These are phyloP conservation scores for Cenopis cana DNA, from an alignment of 2,888 invertebrate species.

Conservation along the genomic window DNA sequence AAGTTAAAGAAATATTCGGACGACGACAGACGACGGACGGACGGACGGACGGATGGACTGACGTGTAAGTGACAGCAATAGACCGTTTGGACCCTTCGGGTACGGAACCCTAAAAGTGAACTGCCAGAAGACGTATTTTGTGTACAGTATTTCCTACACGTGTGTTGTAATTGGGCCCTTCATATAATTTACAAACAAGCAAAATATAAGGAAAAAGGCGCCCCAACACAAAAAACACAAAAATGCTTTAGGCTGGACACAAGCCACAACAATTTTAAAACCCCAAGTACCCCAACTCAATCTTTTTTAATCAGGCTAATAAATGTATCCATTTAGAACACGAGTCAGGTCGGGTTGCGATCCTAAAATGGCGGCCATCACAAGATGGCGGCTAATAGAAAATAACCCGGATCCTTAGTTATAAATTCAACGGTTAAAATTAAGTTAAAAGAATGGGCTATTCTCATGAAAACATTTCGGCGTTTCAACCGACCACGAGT, in stretches of 20 bases:
- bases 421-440: conserved; percentile 25
- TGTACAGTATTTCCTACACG: no score
- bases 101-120: no score
- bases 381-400: conserved; percentile 38
- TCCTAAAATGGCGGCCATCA: conserved; percentile 29
- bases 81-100: no score
- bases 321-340: conserved; percentile 26
- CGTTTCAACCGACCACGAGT: not conserved
- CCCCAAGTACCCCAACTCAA: conserved; percentile 12
- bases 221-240: conserved; percentile 1
- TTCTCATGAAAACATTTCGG: not conserved
- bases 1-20: no score
- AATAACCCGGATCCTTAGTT: conserved; percentile 33
- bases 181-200: not conserved
- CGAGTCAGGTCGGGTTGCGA: conserved; percentile 7
- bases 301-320: conserved; percentile 31
- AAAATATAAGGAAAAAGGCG: not conserved
- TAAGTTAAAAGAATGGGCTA: conserved; percentile 17
- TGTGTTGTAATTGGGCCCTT: not conserved
- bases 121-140: no score
- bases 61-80: no score
- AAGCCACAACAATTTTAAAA: conserved; percentile 16
- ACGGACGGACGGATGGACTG: no score
- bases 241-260: not conserved
- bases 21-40: no score